Evolutionary conservation across 64 coral and sea anemone genomes (phyloP), one percentile per base, ranked within the genome.

Genomic region (Porites australiensis): DNA sequence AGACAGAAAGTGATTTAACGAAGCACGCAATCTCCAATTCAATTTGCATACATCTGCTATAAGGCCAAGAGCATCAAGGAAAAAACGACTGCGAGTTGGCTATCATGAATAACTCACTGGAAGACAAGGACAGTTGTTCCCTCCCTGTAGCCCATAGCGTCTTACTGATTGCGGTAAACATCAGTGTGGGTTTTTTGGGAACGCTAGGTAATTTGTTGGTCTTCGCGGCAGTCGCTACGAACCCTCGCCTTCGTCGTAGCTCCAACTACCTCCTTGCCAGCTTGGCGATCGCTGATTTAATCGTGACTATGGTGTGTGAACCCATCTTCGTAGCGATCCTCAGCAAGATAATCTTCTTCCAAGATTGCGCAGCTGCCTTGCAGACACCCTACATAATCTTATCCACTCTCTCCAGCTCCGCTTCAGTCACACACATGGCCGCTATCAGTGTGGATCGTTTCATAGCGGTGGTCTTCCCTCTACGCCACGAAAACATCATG

Each of bases 391-490:
- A 80, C 14, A 80, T 44, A 45, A 80, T 60, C 27, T 11, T 80
- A 44, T 80, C 77, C 20, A 80, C 23, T 15, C 19, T 80, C 11
- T 80, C 77, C 4, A 61, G 77, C 57, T 59, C 21, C 44, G 54
- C 54, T 22, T 80, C 77, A 15, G 77, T 80, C 12, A 22, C 44
- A 2, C 77, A 80, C 23, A 80, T 80, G 77, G 77, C 77, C 13
- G 77, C 55, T 1, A 81, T 81, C 54, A 81, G 77, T 55, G 57
- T 81, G 13, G 77, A 81, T 44, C 77, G 77, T 61, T 81, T 81
- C 27, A 37, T 81, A 6, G 55, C 77, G 12, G 77, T 81, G 8
- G 77, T 61, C 5, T 81, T 61, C 21, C 77, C 77, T 61, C 77
- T 81, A 37, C 77, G 77, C 21, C 57, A 81, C 54, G 57, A 61